phyloP scores from a whole-genome alignment of 2,113 vertebrate genomes.

The Tupaia tana region DNA sequence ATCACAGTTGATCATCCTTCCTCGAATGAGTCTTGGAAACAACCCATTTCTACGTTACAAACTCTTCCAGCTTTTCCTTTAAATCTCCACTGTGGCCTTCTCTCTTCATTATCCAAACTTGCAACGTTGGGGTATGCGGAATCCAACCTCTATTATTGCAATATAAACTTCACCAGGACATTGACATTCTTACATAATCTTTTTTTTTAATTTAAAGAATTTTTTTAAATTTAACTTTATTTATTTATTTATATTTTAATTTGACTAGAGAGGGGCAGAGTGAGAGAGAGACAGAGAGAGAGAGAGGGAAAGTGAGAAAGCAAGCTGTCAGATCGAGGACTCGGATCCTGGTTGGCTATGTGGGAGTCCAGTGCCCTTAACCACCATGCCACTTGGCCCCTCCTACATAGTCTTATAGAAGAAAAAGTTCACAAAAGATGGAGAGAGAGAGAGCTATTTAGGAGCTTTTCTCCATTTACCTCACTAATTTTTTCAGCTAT shows the following conservation, averaged over 20 bases:
- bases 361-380: no score
- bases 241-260: no score
- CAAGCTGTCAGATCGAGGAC: no score
- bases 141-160: neutral
- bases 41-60: neutral
- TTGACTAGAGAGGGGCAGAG: neutral
- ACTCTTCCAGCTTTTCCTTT: neutral
- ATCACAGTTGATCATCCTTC: neutral
- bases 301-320: neutral
- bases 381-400: no score
- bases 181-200: neutral
- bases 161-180: neutral
- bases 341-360: no score
- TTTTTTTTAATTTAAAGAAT: no score
- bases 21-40: neutral
- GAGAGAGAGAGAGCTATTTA: neutral
- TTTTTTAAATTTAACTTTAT: no score
- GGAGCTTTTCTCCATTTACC: neutral
- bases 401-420: no score
- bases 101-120: neutral
- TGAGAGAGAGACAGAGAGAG: neutral
- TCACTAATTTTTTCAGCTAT: no score
- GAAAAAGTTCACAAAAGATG: no score
- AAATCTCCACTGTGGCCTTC: neutral
- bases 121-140: neutral